phyloP scores from a whole-genome alignment of 1,140 invertebrate species.

The Aradophagus sp. region DNA sequence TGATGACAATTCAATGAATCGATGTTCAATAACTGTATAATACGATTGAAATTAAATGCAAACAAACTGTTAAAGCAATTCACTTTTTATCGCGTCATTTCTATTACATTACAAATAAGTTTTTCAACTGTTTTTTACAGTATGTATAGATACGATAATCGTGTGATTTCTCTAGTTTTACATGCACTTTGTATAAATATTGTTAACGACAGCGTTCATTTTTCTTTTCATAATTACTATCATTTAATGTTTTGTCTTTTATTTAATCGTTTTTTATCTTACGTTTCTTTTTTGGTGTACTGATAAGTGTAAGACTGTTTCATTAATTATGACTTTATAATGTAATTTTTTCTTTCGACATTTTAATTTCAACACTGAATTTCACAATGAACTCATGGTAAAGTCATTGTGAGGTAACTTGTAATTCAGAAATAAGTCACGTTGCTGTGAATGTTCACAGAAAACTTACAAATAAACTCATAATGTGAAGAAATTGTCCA shows the following conservation, averaged over 20 bases:
- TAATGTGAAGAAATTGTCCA: too few relatives aligned
- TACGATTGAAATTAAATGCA: slow-evolving; percentile 4
- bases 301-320: slow-evolving; percentile 1
- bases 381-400: too few relatives aligned
- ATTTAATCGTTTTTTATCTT: too few relatives aligned
- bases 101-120: slow-evolving; percentile 16
- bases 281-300: slow-evolving; percentile 3
- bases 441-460: too few relatives aligned
- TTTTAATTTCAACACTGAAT: too few relatives aligned
- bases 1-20: slow-evolving; percentile 22
- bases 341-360: background rate
- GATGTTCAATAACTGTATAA: slow-evolving; percentile 40
- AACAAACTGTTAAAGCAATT: slow-evolving; percentile 50
- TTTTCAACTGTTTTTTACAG: slow-evolving; percentile 40
- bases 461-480: too few relatives aligned
- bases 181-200: slow-evolving; percentile 20
- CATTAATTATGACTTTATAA: slow-evolving; percentile 6
- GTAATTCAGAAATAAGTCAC: too few relatives aligned
- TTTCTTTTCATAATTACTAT: too few relatives aligned
- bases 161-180: slow-evolving; percentile 43
- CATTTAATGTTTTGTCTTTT: too few relatives aligned
- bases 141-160: slow-evolving; percentile 33
- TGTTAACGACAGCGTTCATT: slow-evolving; percentile 10
- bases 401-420: too few relatives aligned
- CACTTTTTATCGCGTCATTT: slow-evolving; percentile 38